A percentile compares a stretch with the other conserved stretches of the same genome.
Evolutionary conservation across 2,888 invertebrate species (phyloP).

Genomic region (Luperina nickerlii): DNA sequence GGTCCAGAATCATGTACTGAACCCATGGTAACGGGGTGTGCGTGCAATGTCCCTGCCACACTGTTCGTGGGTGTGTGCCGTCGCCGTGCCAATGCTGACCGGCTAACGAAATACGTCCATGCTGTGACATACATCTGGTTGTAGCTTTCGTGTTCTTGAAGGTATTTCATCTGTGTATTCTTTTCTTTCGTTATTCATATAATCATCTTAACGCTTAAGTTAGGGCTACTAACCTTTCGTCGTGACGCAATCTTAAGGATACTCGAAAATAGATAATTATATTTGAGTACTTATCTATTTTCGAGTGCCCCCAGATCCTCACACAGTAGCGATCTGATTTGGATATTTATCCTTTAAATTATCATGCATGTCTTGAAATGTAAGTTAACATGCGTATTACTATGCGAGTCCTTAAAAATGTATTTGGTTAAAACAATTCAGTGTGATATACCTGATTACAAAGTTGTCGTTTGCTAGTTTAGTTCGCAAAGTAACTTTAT

Average conservation of each 20-base stretch:
- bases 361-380: neutral
- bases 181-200: neutral
- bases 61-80: no score
- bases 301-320: no score
- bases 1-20: no score
- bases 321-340: neutral
- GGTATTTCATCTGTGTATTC: neutral
- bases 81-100: neutral
- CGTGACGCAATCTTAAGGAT: neutral
- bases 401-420: neutral
- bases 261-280: neutral
- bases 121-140: neutral
- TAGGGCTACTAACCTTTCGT: no score
- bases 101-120: neutral
- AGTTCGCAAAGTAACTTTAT: neutral
- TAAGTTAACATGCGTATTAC: neutral
- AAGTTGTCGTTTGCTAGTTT: neutral
- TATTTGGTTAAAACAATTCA: neutral
- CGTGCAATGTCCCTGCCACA: no score
- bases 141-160: constrained; percentile 15
- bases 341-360: neutral
- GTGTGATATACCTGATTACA: neutral
- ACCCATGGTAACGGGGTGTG: no score
- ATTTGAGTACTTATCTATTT: neutral
- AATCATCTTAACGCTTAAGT: neutral